Conservation (phyloP, 2,797 vertebrate species). For the Sphaeramia orbicularis region DNA sequence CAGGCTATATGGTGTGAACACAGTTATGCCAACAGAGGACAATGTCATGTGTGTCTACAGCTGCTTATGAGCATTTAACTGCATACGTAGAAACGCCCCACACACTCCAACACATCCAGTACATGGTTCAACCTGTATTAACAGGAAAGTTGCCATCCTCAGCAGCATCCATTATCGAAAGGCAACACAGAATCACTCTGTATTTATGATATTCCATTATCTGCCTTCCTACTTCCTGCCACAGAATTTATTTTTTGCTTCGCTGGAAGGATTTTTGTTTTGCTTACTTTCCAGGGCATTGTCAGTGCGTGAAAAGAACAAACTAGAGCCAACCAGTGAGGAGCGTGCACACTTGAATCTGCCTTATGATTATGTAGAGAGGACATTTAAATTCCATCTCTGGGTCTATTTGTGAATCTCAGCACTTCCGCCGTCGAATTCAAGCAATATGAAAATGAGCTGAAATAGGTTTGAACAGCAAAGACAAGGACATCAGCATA, state of each 20-base stretch:
- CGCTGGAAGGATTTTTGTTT: slow-evolving; percentile 52
- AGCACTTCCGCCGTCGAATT: slow-evolving; percentile 46
- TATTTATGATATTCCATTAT: slow-evolving; percentile 66
- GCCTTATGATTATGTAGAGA: slow-evolving; percentile 56
- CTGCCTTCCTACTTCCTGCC: slow-evolving; percentile 22
- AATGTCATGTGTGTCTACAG: slow-evolving; percentile 24
- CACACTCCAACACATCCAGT: not conserved
- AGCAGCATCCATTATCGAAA: slow-evolving; percentile 41
- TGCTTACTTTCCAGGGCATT: slow-evolving; percentile 43
- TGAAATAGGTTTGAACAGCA: slow-evolving; percentile 29
- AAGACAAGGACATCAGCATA: slow-evolving; percentile 25
- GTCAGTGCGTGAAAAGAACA: slow-evolving; percentile 40
- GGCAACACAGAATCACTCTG: slow-evolving; percentile 28
- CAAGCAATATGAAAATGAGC: slow-evolving; percentile 30
- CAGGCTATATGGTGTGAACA: slow-evolving; percentile 24
- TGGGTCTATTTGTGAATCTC: slow-evolving; percentile 53
- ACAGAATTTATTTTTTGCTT: slow-evolving; percentile 44
- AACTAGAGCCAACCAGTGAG: slow-evolving; percentile 20
- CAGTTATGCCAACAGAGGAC: slow-evolving; percentile 24
- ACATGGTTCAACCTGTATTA: slow-evolving; percentile 10
- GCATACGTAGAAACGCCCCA: not conserved
- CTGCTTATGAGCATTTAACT: slow-evolving; percentile 10
- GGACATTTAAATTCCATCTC: slow-evolving; percentile 59
- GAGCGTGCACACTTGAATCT: slow-evolving; percentile 16
- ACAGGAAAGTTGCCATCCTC: slow-evolving; percentile 34